A percentile compares a stretch with the other conserved stretches of the same genome.
Conservation (phyloP, 2,113 vertebrate genomes). For the human (Homo sapiens) region DNA sequence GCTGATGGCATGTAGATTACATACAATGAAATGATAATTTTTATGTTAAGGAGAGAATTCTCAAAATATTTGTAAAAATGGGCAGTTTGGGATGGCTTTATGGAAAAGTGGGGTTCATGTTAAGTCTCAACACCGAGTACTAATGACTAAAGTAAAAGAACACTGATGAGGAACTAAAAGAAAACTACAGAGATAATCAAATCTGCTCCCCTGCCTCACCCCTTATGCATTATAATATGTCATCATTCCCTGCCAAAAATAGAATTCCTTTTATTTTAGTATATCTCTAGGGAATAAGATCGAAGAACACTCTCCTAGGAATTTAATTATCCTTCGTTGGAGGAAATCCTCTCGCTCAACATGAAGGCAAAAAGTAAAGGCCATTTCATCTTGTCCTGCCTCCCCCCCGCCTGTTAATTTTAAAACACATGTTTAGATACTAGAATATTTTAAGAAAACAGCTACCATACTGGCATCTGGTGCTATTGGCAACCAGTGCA, state of each 20-base stretch:
- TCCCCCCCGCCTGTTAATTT: background rate
- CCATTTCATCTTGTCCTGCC: background rate
- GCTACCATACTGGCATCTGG: background rate
- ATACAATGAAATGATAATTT: background rate
- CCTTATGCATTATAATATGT: background rate
- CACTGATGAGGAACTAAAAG: background rate
- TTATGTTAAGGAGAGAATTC: background rate
- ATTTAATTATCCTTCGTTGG: conserved; percentile 43
- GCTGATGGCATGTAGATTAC: background rate
- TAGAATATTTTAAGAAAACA: conserved; percentile 35
- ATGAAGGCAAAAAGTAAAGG: conserved; percentile 2
- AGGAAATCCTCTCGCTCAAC: conserved; percentile 45
- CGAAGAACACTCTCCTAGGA: background rate
- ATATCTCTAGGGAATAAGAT: background rate
- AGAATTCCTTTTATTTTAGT: conserved; percentile 42
- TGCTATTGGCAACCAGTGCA: background rate
- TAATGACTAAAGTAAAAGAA: background rate
- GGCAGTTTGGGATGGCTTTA: background rate
- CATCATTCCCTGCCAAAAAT: background rate
- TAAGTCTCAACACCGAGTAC: background rate
- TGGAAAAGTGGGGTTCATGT: background rate
- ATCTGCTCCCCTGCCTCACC: background rate
- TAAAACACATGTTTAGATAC: background rate
- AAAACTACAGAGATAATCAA: background rate
- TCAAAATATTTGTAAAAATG: background rate